Evolutionary conservation across 1,140 invertebrate species (phyloP).

Genomic region (Eumaeus atala): DNA sequence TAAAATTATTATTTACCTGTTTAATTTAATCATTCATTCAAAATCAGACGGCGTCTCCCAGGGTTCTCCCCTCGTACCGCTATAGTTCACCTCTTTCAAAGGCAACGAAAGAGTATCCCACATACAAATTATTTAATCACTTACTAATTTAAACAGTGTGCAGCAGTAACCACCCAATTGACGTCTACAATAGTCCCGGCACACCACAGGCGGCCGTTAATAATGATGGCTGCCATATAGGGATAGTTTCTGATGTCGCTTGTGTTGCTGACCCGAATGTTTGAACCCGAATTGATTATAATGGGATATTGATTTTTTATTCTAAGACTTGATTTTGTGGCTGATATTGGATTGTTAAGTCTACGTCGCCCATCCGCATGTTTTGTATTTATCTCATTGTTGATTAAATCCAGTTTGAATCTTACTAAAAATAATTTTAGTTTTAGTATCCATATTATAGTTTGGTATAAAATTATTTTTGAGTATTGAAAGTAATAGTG

Average conservation of each 20-base stretch:
- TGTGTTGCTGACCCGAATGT: constrained; percentile 29
- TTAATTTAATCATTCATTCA: no score
- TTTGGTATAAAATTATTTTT: no score
- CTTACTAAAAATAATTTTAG: constrained; percentile 23
- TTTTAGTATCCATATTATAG: neutral
- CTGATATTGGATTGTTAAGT: constrained; percentile 19
- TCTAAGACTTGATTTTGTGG: constrained; percentile 24
- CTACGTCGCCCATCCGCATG: constrained; percentile 40
- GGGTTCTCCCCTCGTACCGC: no score
- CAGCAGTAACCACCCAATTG: constrained; percentile 77
- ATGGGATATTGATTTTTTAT: no score
- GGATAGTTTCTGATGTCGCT: constrained; percentile 52
- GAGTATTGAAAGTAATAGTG: no score
- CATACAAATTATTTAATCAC: constrained; percentile 16
- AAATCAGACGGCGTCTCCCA: no score
- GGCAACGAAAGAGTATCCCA: no score
- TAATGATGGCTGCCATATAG: constrained; percentile 59
- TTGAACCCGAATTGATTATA: no score
- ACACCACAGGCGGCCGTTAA: constrained; percentile 68
- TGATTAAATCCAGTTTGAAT: constrained; percentile 27
- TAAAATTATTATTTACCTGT: no score
- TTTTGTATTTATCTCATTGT: constrained; percentile 10
- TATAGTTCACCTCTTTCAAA: no score
- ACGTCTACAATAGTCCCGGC: constrained; percentile 76
- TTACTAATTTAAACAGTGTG: constrained; percentile 75